phyloP scores from a whole-genome alignment of 2,797 vertebrate genomes.

The Kryptolebias ocellatus region DNA sequence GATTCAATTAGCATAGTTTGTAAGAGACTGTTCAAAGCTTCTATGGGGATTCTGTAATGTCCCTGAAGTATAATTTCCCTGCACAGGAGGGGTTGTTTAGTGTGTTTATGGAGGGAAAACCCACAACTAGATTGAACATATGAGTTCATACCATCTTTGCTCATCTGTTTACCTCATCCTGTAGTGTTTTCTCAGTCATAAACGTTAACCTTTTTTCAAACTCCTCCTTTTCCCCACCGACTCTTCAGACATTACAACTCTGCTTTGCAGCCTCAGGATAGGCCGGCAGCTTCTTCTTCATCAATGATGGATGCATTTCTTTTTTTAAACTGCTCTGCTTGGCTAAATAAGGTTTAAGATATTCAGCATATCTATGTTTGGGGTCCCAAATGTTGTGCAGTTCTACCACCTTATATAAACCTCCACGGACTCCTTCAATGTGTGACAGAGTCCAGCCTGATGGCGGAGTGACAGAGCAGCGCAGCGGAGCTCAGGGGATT shows the following conservation, averaged over 20 bases:
- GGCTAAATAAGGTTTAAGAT: conserved; percentile 55
- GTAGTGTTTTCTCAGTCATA: neutral
- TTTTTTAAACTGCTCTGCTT: neutral
- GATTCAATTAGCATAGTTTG: conserved; percentile 18
- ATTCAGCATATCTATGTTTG: conserved; percentile 17
- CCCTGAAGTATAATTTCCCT: conserved; percentile 4
- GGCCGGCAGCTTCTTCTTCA: conserved; percentile 9
- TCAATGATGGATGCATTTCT: conserved; percentile 7
- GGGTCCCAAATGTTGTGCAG: conserved; percentile 14
- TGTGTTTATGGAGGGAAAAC: neutral
- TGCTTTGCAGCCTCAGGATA: conserved; percentile 1
- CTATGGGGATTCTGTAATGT: neutral
- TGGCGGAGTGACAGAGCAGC: conserved; percentile 35
- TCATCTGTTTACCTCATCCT: neutral
- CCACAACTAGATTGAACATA: neutral
- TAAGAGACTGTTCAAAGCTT: conserved; percentile 4
- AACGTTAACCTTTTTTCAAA: neutral
- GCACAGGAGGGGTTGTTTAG: conserved; percentile 8
- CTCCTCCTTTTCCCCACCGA: neutral
- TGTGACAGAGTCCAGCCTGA: conserved; percentile 56
- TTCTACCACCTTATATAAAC: conserved; percentile 30
- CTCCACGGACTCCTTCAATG: conserved; percentile 3
- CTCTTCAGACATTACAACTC: neutral
- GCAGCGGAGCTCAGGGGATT: conserved; percentile 38
- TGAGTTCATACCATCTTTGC: neutral